These are phyloP conservation scores for Dicrostonyx torquatus DNA, from an alignment of 2,797 vertebrate species.

Conservation along the genomic window DNA sequence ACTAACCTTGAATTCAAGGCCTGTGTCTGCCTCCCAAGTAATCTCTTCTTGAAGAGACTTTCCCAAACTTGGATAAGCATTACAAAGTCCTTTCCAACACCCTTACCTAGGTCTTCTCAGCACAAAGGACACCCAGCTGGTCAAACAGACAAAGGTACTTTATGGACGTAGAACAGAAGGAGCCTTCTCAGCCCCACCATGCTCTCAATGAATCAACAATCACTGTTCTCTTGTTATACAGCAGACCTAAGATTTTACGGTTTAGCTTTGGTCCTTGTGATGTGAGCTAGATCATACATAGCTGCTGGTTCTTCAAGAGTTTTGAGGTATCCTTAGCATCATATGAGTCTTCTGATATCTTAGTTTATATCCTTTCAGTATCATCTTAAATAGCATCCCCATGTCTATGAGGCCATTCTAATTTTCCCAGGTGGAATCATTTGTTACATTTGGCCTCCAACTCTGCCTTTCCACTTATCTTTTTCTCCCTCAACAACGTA, in stretches of 20 bases:
- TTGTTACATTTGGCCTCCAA: not conserved
- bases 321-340: not conserved
- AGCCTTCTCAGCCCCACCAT: not conserved
- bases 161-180: not conserved
- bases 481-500: not conserved
- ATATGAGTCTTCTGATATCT: not conserved
- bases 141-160: not conserved
- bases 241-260: not conserved
- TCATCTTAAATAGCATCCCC: not conserved
- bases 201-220: not conserved
- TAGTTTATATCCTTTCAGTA: not conserved
- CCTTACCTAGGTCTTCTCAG: not conserved
- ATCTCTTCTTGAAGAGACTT: conserved; percentile 22
- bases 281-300: not conserved
- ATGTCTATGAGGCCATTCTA: not conserved
- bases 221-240: not conserved
- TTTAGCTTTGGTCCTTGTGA: not conserved
- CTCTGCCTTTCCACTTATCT: not conserved
- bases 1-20: not conserved
- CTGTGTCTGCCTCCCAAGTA: not conserved
- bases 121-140: not conserved
- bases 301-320: not conserved
- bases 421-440: not conserved
- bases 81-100: not conserved
- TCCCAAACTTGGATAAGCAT: not conserved